phyloP scores from a whole-genome alignment of 37 sponge, comb jelly and placozoan species.

The Halisarca cf. caerulea region DNA sequence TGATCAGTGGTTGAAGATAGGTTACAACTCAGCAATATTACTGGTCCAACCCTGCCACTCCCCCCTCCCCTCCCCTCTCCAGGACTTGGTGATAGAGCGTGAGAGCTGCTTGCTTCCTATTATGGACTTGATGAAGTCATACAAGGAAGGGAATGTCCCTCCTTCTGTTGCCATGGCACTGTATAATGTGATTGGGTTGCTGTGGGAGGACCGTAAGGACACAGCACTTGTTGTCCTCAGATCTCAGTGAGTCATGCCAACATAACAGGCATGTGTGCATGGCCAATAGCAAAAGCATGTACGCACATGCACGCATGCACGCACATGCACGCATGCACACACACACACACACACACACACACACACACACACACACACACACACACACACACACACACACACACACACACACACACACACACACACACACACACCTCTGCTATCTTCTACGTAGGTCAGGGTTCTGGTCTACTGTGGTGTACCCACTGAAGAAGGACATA shows the following conservation, averaged over 20 bases:
- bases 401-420: background rate
- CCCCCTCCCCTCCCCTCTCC: background rate
- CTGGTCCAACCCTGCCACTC: no score
- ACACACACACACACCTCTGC: background rate
- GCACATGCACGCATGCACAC: no score
- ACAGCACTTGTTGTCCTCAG: slow-evolving; percentile 59
- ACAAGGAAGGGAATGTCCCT: slow-evolving; percentile 19
- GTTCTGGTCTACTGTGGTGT: background rate
- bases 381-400: background rate
- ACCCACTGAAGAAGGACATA: background rate
- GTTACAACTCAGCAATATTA: no score
- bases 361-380: background rate
- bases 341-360: background rate
- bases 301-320: background rate
- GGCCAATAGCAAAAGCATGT: background rate
- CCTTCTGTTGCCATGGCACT: background rate
- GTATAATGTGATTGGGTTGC: slow-evolving; percentile 29
- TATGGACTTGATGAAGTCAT: slow-evolving; percentile 42
- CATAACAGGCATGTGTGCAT: no score
- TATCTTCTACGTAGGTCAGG: background rate
- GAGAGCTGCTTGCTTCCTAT: slow-evolving; percentile 62
- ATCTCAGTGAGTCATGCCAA: background rate
- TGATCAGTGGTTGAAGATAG: no score
- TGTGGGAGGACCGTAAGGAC: slow-evolving; percentile 63
- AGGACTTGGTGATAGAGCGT: no score